Conservation (phyloP, 2,797 vertebrate species). For the Lepilemur septentrionalis region DNA sequence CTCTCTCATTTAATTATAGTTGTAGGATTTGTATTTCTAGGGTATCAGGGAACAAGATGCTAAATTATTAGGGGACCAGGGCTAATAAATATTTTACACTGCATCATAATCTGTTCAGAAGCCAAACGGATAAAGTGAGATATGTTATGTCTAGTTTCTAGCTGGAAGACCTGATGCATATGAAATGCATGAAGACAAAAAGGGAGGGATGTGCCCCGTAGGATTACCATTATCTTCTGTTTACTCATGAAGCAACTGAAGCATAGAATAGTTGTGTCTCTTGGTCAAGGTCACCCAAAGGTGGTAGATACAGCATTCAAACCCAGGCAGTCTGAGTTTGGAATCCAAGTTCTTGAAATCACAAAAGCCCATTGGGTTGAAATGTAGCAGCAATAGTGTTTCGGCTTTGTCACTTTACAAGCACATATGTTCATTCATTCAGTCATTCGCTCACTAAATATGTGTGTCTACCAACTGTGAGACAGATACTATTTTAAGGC, state of each 20-base stretch:
- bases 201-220: not conserved
- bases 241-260: not conserved
- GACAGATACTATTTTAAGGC: not conserved
- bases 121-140: not conserved
- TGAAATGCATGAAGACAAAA: not conserved
- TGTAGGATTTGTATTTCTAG: not conserved
- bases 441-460: not conserved
- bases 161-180: not conserved
- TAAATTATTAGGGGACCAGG: not conserved
- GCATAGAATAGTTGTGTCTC: not conserved
- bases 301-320: not conserved
- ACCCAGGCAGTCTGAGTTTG: not conserved
- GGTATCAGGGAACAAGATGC: not conserved
- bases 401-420: not conserved
- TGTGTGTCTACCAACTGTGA: too few relatives aligned
- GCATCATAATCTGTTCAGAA: not conserved
- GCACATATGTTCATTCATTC: not conserved
- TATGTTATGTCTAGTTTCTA: not conserved
- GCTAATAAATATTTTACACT: not conserved
- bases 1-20: not conserved
- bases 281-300: not conserved
- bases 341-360: not conserved
- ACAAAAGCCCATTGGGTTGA: not conserved
- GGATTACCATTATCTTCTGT: not conserved
- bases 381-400: not conserved